These are phyloP conservation scores for Epirrhoe tristata DNA, from an alignment of 2,888 invertebrate species.

Conservation along the genomic window DNA sequence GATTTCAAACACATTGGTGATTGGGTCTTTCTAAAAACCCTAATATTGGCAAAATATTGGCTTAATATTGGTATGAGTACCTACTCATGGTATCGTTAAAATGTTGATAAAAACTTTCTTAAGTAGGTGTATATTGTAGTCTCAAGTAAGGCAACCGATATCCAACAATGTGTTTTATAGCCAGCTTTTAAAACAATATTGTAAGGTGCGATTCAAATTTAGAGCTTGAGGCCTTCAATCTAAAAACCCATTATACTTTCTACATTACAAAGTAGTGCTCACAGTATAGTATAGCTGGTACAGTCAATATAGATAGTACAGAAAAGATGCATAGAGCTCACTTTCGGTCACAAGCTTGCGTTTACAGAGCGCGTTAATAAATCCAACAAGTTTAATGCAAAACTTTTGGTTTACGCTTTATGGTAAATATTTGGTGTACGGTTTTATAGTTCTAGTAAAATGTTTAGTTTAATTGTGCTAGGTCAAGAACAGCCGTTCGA, in stretches of 20 bases:
- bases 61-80: no score
- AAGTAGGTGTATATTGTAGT: background rate
- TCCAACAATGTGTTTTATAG: background rate
- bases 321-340: constrained; percentile 50
- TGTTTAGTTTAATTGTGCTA: constrained; percentile 85
- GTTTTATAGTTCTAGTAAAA: constrained; percentile 85
- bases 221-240: background rate
- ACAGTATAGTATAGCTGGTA: background rate
- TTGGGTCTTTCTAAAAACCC: background rate
- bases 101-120: background rate
- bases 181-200: background rate
- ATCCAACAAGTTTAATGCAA: constrained; percentile 83
- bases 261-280: constrained; percentile 11
- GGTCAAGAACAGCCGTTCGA: constrained; percentile 84
- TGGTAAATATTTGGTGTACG: constrained; percentile 85
- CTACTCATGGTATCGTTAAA: background rate
- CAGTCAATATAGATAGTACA: constrained; percentile 36
- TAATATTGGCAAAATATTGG: background rate
- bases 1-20: background rate
- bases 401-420: constrained; percentile 85
- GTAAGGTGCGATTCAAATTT: background rate
- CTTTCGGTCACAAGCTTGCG: constrained; percentile 52
- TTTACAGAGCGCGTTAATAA: constrained; percentile 78
- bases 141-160: background rate
- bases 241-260: constrained; percentile 11